Conservation (phyloP, 2,797 vertebrate genomes). For the Enoplosus armatus region DNA sequence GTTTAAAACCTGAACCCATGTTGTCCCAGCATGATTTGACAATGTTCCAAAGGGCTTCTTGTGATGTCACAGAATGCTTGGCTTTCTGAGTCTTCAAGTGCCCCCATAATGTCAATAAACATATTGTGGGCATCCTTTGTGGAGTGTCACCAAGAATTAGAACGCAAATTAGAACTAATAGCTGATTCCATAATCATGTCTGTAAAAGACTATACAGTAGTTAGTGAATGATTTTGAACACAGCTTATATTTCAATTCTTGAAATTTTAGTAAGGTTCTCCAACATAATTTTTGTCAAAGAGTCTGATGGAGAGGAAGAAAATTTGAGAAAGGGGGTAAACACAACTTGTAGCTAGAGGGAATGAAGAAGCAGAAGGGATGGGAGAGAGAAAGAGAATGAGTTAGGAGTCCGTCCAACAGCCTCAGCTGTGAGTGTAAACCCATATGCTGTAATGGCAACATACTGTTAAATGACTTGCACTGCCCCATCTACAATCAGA, state of each 20-base stretch:
- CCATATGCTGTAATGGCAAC: slow-evolving; percentile 61
- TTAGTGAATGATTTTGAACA: background rate
- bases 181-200: too few relatives aligned
- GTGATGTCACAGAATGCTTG: too few relatives aligned
- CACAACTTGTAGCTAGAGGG: slow-evolving; percentile 52
- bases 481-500: slow-evolving; percentile 31
- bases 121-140: background rate
- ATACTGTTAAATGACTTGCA: slow-evolving; percentile 33
- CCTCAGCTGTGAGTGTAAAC: slow-evolving; percentile 58
- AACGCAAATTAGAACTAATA: too few relatives aligned
- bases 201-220: too few relatives aligned
- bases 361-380: slow-evolving; percentile 54
- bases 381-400: slow-evolving; percentile 39
- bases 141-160: too few relatives aligned
- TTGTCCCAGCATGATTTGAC: too few relatives aligned
- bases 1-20: too few relatives aligned
- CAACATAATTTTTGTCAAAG: slow-evolving; percentile 17
- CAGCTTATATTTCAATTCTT: background rate
- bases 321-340: slow-evolving; percentile 25
- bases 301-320: slow-evolving; percentile 24
- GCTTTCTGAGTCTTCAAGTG: too few relatives aligned
- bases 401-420: slow-evolving; percentile 57
- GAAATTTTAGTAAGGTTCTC: background rate
- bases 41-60: too few relatives aligned
- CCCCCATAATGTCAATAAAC: too few relatives aligned